A percentile compares a stretch with the other conserved stretches of the same genome.
Conservation (phyloP, 2,888 invertebrate species). For the Synanthedon vespiformis region DNA sequence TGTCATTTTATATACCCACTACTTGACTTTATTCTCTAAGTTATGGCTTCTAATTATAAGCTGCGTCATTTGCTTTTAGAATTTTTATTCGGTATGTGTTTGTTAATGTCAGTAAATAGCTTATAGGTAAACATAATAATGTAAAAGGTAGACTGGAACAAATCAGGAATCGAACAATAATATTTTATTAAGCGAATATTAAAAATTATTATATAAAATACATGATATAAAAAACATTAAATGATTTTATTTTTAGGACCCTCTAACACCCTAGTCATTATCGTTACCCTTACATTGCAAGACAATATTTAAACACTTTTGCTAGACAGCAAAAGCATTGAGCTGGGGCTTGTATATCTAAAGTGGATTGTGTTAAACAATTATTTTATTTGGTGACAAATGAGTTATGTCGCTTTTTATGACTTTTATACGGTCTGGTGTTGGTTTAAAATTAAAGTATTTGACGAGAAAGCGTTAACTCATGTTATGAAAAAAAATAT, state of each 20-base stretch:
- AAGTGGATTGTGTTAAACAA: too few species aligned
- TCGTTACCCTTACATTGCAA: too few species aligned
- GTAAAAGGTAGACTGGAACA: conserved; percentile 21
- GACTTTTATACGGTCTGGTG: too few species aligned
- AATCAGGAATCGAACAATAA: conserved; percentile 40
- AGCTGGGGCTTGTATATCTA: too few species aligned
- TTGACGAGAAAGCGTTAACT: too few species aligned
- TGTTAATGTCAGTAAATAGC: conserved; percentile 9
- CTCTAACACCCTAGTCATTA: too few species aligned
- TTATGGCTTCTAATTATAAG: conserved; percentile 23
- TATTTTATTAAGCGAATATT: conserved; percentile 48
- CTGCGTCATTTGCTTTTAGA: conserved; percentile 26
- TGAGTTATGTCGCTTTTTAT: too few species aligned
- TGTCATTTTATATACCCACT: conserved; percentile 29
- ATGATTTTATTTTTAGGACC: not conserved
- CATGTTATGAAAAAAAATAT: too few species aligned
- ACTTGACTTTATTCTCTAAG: conserved; percentile 36
- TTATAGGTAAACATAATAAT: not conserved
- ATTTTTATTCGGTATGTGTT: conserved; percentile 22
- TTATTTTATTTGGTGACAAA: too few species aligned
- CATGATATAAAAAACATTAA: not conserved
- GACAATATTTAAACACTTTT: too few species aligned
- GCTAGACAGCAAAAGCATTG: too few species aligned
- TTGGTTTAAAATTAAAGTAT: too few species aligned
- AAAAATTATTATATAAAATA: conserved; percentile 8